A percentile compares a stretch with the other conserved stretches of the same genome.
These are phyloP conservation scores for Micoletzkya japonica DNA, from an alignment of 2,888 invertebrate genomes.

Conservation along the genomic window DNA sequence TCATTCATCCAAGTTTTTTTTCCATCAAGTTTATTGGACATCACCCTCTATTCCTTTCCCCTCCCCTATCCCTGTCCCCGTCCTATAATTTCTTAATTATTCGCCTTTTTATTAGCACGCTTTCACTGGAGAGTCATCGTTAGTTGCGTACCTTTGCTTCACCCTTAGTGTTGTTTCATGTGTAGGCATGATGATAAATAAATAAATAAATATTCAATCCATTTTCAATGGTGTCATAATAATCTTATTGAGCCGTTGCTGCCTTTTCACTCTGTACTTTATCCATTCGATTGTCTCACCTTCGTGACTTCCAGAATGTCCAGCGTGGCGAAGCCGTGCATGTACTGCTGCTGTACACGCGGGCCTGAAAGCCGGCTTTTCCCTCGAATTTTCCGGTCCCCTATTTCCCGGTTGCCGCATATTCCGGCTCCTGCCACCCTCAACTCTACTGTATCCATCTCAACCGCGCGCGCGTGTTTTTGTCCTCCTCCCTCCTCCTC, in stretches of 20 bases:
- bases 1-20: neutral
- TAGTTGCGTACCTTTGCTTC: neutral
- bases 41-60: too few species aligned
- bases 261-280: too few species aligned
- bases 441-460: too few species aligned
- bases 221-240: too few species aligned
- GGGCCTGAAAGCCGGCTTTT: conserved; percentile 46
- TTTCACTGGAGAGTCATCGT: too few species aligned
- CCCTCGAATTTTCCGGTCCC: too few species aligned
- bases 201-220: too few species aligned
- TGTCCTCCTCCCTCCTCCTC: too few species aligned
- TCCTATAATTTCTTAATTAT: neutral
- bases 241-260: too few species aligned
- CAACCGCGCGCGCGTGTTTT: too few species aligned
- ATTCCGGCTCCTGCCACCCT: too few species aligned
- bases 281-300: conserved; percentile 3
- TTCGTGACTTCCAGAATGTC: conserved; percentile 72
- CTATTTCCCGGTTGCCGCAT: conserved; percentile 1
- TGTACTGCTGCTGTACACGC: conserved; percentile 69
- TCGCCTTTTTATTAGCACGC: neutral
- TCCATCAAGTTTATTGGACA: neutral
- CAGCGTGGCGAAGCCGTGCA: conserved; percentile 94
- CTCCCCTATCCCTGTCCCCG: neutral
- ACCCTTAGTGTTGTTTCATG: neutral
- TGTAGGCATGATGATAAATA: too few species aligned